These are phyloP conservation scores for Oncopeltus fasciatus DNA, from an alignment of 1,140 invertebrate species.

Conservation along the genomic window DNA sequence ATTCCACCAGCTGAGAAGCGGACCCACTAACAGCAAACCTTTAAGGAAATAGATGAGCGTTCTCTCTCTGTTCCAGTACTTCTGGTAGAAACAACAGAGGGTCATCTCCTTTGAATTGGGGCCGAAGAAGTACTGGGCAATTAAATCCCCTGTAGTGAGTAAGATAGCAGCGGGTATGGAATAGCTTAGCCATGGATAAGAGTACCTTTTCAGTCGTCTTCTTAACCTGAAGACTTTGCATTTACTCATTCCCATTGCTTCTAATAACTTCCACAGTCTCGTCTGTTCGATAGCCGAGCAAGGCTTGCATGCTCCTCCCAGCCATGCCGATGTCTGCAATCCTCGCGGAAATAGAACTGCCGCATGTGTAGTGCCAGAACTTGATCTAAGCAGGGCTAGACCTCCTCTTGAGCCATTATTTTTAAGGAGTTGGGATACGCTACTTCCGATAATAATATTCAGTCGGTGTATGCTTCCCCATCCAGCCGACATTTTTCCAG, in stretches of 20 bases:
- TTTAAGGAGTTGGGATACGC: too few species aligned
- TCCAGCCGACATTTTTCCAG: too few species aligned
- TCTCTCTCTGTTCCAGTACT: background rate
- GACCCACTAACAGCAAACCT: background rate
- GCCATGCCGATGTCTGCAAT: too few species aligned
- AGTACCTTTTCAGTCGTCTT: background rate
- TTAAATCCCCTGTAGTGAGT: background rate
- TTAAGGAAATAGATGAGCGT: background rate
- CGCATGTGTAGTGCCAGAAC: too few species aligned
- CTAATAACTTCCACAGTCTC: background rate
- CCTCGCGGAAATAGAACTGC: too few species aligned
- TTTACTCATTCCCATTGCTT: background rate
- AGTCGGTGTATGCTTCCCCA: too few species aligned
- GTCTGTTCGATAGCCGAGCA: too few species aligned
- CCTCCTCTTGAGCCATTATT: too few species aligned
- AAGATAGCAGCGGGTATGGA: background rate
- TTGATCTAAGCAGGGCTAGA: too few species aligned
- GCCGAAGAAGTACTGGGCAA: background rate
- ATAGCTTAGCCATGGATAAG: background rate
- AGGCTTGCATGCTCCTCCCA: too few species aligned
- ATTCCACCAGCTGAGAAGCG: background rate
- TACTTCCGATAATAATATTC: too few species aligned
- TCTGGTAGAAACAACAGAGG: background rate
- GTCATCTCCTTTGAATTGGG: background rate
- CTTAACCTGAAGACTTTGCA: background rate